Conservation (phyloP, 2,888 invertebrate species). For the Polydrusus pterygomalis region DNA sequence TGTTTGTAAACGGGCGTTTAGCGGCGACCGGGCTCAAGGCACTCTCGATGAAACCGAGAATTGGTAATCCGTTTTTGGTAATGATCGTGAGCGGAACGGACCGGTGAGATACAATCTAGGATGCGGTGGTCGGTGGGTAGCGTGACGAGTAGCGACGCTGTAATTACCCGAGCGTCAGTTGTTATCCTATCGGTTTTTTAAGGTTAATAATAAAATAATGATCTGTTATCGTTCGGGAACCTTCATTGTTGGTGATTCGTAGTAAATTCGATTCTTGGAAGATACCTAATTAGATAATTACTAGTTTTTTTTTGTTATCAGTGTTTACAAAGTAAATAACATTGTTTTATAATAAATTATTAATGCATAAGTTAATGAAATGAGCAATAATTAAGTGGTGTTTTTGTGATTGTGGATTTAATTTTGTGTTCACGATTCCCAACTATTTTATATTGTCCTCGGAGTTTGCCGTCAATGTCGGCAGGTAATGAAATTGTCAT, state of each 20-base stretch:
- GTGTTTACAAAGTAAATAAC: slow-evolving; percentile 16
- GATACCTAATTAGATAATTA: not conserved
- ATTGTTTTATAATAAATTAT: not conserved
- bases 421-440: slow-evolving; percentile 59
- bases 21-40: slow-evolving; percentile 13
- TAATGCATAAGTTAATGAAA: not conserved
- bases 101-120: slow-evolving; percentile 29
- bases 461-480: slow-evolving; percentile 70
- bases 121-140: slow-evolving; percentile 4
- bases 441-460: slow-evolving; percentile 63
- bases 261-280: slow-evolving; percentile 5
- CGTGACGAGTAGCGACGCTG: slow-evolving; percentile 16
- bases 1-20: slow-evolving; percentile 18
- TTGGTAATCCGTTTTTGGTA: slow-evolving; percentile 33
- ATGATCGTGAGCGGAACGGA: slow-evolving; percentile 28
- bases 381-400: slow-evolving; percentile 19
- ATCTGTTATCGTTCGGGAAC: slow-evolving; percentile 15
- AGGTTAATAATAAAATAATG: not conserved
- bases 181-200: slow-evolving; percentile 6
- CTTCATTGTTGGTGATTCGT: not conserved
- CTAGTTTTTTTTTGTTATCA: not conserved
- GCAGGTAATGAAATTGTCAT: slow-evolving; percentile 63
- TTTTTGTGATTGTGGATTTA: slow-evolving; percentile 19
- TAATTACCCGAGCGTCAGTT: slow-evolving; percentile 12
- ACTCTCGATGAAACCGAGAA: slow-evolving; percentile 32